phyloP scores from a whole-genome alignment of 2,888 invertebrate genomes.

The Archips crataeganus region DNA sequence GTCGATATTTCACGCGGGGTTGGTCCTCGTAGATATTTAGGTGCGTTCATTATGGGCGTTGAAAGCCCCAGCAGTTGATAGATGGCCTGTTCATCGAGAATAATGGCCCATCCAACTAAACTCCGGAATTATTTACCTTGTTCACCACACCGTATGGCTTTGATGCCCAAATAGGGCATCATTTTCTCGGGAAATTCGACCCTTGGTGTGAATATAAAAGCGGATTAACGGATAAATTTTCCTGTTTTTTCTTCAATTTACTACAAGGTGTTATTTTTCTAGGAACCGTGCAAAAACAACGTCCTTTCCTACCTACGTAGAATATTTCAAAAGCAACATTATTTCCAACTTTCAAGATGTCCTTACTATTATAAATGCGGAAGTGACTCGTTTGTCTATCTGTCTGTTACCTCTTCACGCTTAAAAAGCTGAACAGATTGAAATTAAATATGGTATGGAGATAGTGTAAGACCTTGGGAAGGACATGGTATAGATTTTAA shows the following conservation, averaged over 20 bases:
- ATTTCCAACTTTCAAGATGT: too few relatives aligned
- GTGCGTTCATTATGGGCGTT: slow-evolving; percentile 67
- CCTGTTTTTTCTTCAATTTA: slow-evolving; percentile 15
- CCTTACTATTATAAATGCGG: too few relatives aligned
- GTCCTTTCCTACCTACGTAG: too few relatives aligned
- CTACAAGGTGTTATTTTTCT: not conserved
- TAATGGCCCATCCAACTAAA: slow-evolving; percentile 70
- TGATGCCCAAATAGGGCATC: slow-evolving; percentile 42
- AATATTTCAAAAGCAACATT: too few relatives aligned
- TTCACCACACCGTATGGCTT: slow-evolving; percentile 53
- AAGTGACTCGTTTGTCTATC: too few relatives aligned
- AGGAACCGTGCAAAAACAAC: not conserved
- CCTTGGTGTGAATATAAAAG: slow-evolving; percentile 35
- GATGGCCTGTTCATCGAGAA: slow-evolving; percentile 72
- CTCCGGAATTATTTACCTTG: slow-evolving; percentile 61
- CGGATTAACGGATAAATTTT: slow-evolving; percentile 22
- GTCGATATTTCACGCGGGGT: slow-evolving; percentile 48
- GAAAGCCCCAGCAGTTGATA: slow-evolving; percentile 70
- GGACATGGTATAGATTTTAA: too few relatives aligned
- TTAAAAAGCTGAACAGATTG: too few relatives aligned
- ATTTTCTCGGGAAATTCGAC: slow-evolving; percentile 38
- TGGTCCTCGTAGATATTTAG: slow-evolving; percentile 49
- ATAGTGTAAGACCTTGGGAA: too few relatives aligned
- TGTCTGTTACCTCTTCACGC: too few relatives aligned
- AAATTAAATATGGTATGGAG: too few relatives aligned